A percentile compares a stretch with the other conserved stretches of the same genome.
Evolutionary conservation across 1,140 invertebrate genomes (phyloP).

Genomic region (Aporrectodea caliginosa): DNA sequence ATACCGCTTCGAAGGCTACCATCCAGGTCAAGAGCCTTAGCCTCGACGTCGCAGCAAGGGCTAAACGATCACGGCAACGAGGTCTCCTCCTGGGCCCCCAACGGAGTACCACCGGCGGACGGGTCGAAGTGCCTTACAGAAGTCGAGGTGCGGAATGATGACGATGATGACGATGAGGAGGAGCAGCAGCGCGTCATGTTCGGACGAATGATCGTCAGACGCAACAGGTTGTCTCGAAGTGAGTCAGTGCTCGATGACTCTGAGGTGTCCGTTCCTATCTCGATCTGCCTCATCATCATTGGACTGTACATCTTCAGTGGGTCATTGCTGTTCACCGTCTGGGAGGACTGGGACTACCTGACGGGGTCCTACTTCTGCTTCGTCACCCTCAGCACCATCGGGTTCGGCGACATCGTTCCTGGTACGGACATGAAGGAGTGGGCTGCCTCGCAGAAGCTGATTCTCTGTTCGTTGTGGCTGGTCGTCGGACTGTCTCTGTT

Average conservation of each 20-base stretch:
- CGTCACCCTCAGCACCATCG: conserved; percentile 71
- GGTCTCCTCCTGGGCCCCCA: no score
- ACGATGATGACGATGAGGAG: no score
- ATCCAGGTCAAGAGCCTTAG: no score
- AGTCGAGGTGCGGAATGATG: no score
- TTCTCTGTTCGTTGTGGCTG: conserved; percentile 78
- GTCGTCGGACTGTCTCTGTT: conserved; percentile 78
- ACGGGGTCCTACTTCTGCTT: conserved; percentile 94
- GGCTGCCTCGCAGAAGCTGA: conserved; percentile 58
- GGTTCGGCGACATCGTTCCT: conserved; percentile 85
- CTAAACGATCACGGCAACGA: no score
- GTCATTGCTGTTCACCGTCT: conserved; percentile 42
- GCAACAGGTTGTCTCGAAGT: neutral
- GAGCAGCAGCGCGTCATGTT: neutral
- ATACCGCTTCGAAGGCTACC: no score
- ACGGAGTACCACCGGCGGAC: no score
- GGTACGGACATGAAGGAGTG: conserved; percentile 12
- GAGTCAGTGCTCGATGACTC: conserved; percentile 13
- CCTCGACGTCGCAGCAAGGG: no score
- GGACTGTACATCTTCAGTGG: conserved; percentile 31
- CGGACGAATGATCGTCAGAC: neutral
- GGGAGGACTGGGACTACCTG: conserved; percentile 66
- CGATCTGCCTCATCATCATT: conserved; percentile 33
- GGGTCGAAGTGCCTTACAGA: no score
- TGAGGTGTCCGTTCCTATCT: conserved; percentile 35